Evolutionary conservation across 2,113 vertebrate genomes (phyloP), one percentile per base, ranked within the genome.

Genomic region (Rana temporaria): DNA sequence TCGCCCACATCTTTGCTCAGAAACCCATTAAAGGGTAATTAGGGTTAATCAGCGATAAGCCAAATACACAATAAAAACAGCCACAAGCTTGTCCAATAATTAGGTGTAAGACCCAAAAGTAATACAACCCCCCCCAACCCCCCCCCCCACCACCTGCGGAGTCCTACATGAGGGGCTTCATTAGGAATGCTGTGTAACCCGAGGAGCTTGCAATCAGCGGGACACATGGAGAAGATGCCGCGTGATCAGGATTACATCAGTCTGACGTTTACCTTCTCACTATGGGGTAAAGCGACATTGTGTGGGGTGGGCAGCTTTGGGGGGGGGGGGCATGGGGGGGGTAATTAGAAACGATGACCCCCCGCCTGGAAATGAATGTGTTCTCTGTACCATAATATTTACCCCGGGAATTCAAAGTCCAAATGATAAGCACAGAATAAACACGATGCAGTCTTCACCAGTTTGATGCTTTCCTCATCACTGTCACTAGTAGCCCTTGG

Each of bases 61-160:
- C 57, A 5, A 19, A 17, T 59, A 59, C 57, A 16, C 18, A 57
- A 67, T 34, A 11, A 57, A 57, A 57, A 68, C 59, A 74, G 18
- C n/a, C 0, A 30, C 6, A 65, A 69, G 52, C 65, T 65, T 56
- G 60, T 82, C 59, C 1, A n/a, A 17, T 30, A 82, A 73, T 73
- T 65, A 65, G 53, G 68, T 26, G 79, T 11, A 20, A 80, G 68
- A 32, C 30, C n/a, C 55, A 4, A 1, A 3, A 1, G 18, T 72
- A 73, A 34, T 68, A 6, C 60, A 17, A 12, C 59, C 65, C 3
- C 14, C 59, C 26, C n/a, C n/a, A n/a, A n/a, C n/a, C n/a, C 11
- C 68, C 42, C 26, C 24, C 69, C 34, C 59, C 20, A 59, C 18
- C 6, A 24, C 38, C 53, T 16, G 32, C 59, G 30, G 68, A 6